Base-by-base conservation (phyloP, 1,140 invertebrate species). In the Caerostris darwini region DNA sequence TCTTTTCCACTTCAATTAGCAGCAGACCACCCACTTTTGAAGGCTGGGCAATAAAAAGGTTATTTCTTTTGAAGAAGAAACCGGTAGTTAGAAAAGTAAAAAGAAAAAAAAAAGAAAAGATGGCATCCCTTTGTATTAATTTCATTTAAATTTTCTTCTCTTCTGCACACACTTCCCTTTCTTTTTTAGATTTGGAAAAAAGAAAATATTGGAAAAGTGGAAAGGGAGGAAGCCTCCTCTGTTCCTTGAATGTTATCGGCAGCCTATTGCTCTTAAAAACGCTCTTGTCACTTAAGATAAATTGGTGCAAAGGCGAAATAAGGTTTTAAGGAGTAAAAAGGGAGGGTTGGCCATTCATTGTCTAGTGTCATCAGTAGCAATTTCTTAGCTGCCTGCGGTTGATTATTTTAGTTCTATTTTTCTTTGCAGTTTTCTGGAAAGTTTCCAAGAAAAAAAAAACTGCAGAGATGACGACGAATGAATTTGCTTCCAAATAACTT, bases 401-500 rank as follows among this genome's bases (percentile, higher is more conserved):
- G 57, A 85, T 92, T 91, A 81, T 91, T 91, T 91, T 77, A 67
- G 67, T 82, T 5, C 71, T n/a, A 57, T 69, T 82, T 92, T 85
- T 85, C 59, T 92, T 92, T 67, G 53, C 81, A 56, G 7, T 81
- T 59, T 81, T 54, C 69, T 82, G 81, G 71, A 81, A 50, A 19
- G n/a, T 82, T 83, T 91, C 90, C 57, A 82, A 59, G 50, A 83
- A 50, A 85, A 64, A 56, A 69, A 34, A 7, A n/a, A 19, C 12
- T 17, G 50, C 64, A 34, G 71, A 54, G 71, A 90, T 67, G 59
- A 77, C 56, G 90, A 77, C 56, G 90, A 92, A 92, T 92, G 81
- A 92, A 91, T 92, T 92, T 92, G 90, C 90, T 85, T 92, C 90
- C 90, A 92, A 92, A 92, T 92, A 92, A 92, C 90, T 92, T 56